Evolutionary conservation across 2,888 invertebrate genomes (phyloP).

Genomic region (Callimorpha dominula): DNA sequence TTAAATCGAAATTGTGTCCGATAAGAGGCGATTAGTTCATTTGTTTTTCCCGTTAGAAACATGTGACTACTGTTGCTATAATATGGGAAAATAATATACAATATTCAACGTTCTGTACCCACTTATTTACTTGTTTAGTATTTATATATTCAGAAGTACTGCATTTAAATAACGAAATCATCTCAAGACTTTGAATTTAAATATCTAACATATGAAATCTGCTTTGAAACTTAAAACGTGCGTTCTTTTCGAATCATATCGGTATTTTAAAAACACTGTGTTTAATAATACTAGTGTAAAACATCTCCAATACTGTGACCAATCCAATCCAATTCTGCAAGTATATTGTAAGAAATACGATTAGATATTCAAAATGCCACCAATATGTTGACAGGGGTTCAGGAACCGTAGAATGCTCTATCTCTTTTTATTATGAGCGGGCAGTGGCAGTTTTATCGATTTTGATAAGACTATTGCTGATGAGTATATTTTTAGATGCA

Average conservation of each 20-base stretch:
- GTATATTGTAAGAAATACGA: too few relatives aligned
- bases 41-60: constrained; percentile 9
- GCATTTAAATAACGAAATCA: background rate
- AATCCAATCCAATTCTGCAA: too few relatives aligned
- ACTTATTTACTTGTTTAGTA: background rate
- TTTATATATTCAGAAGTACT: background rate
- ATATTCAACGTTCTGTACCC: background rate
- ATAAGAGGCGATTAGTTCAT: background rate
- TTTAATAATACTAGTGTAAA: too few relatives aligned
- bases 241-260: too few relatives aligned
- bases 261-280: too few relatives aligned
- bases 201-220: background rate
- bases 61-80: background rate
- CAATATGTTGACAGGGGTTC: too few relatives aligned
- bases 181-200: background rate
- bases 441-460: background rate
- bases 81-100: background rate
- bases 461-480: background rate
- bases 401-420: too few relatives aligned
- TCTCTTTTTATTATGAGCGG: too few relatives aligned
- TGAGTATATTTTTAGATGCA: background rate
- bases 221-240: too few relatives aligned
- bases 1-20: background rate
- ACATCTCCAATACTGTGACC: too few relatives aligned
- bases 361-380: too few relatives aligned